A percentile compares a stretch with the other conserved stretches of the same genome.
These are phyloP conservation scores for Agrilus planipennis DNA, from an alignment of 1,140 invertebrate species.

Conservation along the genomic window DNA sequence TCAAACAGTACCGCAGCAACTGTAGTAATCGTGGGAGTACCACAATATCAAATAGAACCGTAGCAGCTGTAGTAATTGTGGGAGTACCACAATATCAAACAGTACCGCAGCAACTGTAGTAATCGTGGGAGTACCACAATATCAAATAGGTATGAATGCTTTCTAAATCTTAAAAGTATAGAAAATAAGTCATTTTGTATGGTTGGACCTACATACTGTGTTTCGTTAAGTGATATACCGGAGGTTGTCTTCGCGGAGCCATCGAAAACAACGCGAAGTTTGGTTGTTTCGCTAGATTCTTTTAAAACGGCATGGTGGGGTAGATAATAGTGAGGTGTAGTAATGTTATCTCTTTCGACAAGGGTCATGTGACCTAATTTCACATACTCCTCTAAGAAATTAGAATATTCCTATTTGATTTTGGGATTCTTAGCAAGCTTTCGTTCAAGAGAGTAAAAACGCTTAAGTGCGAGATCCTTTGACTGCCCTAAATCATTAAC, in stretches of 20 bases:
- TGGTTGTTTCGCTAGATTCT: constrained; percentile 22
- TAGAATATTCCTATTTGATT: constrained; percentile 9
- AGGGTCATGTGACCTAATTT: constrained; percentile 17
- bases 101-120: no score
- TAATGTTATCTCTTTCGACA: background rate
- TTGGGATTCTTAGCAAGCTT: constrained; percentile 17
- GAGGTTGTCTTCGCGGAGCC: constrained; percentile 21
- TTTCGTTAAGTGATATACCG: constrained; percentile 31
- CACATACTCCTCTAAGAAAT: constrained; percentile 27
- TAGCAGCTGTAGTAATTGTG: no score
- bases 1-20: no score
- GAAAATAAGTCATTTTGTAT: constrained; percentile 15
- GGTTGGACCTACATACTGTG: constrained; percentile 12
- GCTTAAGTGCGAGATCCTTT: constrained; percentile 14
- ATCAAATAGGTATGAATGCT: constrained; percentile 4
- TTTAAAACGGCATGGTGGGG: constrained; percentile 34
- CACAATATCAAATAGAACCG: no score
- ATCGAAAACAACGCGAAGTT: constrained; percentile 33
- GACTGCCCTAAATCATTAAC: constrained; percentile 22
- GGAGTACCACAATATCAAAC: no score
- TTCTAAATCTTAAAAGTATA: constrained; percentile 13
- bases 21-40: no score
- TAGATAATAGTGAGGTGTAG: constrained; percentile 22
- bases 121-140: no score
- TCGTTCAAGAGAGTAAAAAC: constrained; percentile 19